phyloP scores from a whole-genome alignment of 2,888 invertebrate species.

The Leptinotarsa rubiginosa region DNA sequence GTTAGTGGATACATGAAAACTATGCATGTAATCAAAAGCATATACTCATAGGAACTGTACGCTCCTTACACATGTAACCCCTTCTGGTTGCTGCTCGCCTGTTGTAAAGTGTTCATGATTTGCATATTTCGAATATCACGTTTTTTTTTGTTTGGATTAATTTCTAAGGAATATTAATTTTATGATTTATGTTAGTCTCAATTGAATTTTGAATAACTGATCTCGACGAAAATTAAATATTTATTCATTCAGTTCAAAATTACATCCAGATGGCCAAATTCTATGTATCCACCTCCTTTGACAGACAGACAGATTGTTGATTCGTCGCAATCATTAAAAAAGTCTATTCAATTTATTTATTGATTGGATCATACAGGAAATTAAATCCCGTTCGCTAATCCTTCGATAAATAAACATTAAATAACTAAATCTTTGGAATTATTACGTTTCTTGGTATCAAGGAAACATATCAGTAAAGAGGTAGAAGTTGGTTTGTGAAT shows the following conservation, averaged over 20 bases:
- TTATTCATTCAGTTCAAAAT: too few species aligned
- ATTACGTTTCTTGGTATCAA: slow-evolving; percentile 50
- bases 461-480: slow-evolving; percentile 41
- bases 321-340: too few species aligned
- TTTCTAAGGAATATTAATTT: background rate
- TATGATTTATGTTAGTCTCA: too few species aligned
- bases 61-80: slow-evolving; percentile 14
- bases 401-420: slow-evolving; percentile 44
- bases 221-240: too few species aligned
- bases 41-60: too few species aligned
- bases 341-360: too few species aligned
- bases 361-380: background rate
- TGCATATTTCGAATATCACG: slow-evolving; percentile 52
- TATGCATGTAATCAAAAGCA: slow-evolving; percentile 23
- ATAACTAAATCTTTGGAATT: slow-evolving; percentile 54
- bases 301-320: too few species aligned
- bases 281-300: too few species aligned
- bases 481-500: background rate
- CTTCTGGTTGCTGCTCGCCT: slow-evolving; percentile 52
- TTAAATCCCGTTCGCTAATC: slow-evolving; percentile 28
- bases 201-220: too few species aligned
- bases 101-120: slow-evolving; percentile 56
- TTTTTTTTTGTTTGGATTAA: too few species aligned
- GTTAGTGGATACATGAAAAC: too few species aligned
- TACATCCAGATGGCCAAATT: too few species aligned